Base-by-base conservation (phyloP, 2,797 vertebrate genomes). In the Acrossocheilus wenchowensis region DNA sequence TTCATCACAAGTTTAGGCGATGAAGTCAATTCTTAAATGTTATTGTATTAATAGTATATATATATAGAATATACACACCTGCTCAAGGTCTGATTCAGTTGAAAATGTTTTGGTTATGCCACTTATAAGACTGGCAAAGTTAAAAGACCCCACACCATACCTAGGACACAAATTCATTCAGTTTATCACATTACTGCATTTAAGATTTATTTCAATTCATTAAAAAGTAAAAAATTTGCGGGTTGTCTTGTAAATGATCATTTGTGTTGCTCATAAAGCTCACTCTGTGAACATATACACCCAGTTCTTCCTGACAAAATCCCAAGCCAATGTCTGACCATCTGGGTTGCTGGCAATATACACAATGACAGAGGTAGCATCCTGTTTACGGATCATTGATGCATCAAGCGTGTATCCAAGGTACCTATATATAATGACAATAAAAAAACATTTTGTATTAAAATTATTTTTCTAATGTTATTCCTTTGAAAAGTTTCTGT, bases 101-200 rank as follows among this genome's bases (percentile, higher is more conserved):
- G 96, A 95, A 82, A 99, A 97, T 17, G 97, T 93, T 17, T 89
- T 90, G 0, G 96, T 97, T 84, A 97, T 95, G 0, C 90, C 87
- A 2, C 34, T 90, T 90, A 99, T 97, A 83, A 99, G 91, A 17
- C 86, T 88, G 57, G 97, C 94, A 91, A 99, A 99, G 85, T 96
- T 97, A 93, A 98, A 98, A 7, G 97, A 98, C 43, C 97, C 96
- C 0, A 94, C 94, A 0, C 97, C 97, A 0, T 95, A 98, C 74
- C 97, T 98, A 91, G 79, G 60, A 52, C 66, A 50, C 34, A 79
- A 75, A 77, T n/a, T 8, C 0, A 79, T 43, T n/a, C 4, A 34
- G 23, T 45, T 57, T 1, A 43, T 45, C 17, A 43, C 6, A 36
- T 52, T 8, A 30, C 4, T n/a, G 36, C 52, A 57, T 12, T 54